Evolutionary conservation across 2,797 vertebrate species (phyloP).

Genomic region (Trachops cirrhosus): DNA sequence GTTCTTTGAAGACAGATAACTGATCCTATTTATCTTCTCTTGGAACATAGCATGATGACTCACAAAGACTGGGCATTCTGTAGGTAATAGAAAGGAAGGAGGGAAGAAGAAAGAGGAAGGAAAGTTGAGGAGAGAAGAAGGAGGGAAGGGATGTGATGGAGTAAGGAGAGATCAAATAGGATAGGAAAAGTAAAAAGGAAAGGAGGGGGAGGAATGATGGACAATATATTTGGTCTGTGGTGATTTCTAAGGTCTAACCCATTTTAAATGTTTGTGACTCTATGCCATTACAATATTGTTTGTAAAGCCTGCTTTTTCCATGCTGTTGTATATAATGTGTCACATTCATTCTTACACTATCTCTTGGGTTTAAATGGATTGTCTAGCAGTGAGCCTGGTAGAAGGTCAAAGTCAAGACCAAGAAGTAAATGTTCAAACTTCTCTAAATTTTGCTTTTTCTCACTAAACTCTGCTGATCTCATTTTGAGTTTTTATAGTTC

Average conservation of each 20-base stretch:
- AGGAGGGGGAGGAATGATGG: background rate
- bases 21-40: background rate
- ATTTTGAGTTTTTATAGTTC: background rate
- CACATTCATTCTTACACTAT: background rate
- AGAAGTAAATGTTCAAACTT: background rate
- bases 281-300: background rate
- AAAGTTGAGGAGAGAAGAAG: background rate
- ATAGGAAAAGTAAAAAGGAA: background rate
- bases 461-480: background rate
- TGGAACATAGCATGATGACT: background rate
- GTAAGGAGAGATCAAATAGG: background rate
- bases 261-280: background rate
- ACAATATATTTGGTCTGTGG: background rate
- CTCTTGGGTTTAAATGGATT: background rate
- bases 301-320: background rate
- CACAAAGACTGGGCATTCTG: background rate
- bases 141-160: background rate
- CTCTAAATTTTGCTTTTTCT: background rate
- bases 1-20: background rate
- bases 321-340: background rate
- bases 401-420: background rate
- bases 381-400: background rate
- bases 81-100: background rate
- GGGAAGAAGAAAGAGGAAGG: background rate
- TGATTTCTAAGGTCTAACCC: background rate